phyloP scores from a whole-genome alignment of 2,888 invertebrate genomes.

The Coronaproctus castanopsis region DNA sequence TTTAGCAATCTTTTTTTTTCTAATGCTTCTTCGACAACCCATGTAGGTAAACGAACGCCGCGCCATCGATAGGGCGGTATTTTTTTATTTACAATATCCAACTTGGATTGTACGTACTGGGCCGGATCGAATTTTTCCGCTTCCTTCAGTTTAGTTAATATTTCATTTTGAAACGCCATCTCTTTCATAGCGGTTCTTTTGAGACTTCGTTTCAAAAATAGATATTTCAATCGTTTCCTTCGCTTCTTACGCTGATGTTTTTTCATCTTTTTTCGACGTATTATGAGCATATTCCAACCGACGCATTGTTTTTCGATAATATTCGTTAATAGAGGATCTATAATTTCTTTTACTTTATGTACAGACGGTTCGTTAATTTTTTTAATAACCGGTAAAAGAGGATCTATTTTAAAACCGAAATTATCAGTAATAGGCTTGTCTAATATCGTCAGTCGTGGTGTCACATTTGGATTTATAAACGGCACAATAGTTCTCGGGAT shows the following conservation, averaged over 20 bases:
- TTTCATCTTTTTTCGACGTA: constrained; percentile 8
- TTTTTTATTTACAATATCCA: constrained; percentile 4
- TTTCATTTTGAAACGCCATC: constrained; percentile 5
- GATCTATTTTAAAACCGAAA: constrained; percentile 3
- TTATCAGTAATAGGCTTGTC: constrained; percentile 4
- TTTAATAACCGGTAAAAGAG: neutral
- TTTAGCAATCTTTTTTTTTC: neutral
- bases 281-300: constrained; percentile 6
- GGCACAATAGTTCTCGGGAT: constrained; percentile 9
- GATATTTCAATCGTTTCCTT: neutral
- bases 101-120: constrained; percentile 5
- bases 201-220: neutral
- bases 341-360: constrained; percentile 3
- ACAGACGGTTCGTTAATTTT: constrained; percentile 5
- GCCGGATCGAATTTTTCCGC: constrained; percentile 7
- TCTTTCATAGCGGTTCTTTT: constrained; percentile 6
- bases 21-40: constrained; percentile 3
- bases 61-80: neutral
- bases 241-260: constrained; percentile 3
- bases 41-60: constrained; percentile 7
- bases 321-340: constrained; percentile 1
- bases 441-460: neutral
- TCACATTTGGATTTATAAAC: neutral
- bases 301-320: constrained; percentile 2
- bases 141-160: constrained; percentile 2